Percentiles rank a stretch among this genome's conserved stretches.
Conservation (phyloP, 2,113 vertebrate genomes). For the Coturnix japonica region DNA sequence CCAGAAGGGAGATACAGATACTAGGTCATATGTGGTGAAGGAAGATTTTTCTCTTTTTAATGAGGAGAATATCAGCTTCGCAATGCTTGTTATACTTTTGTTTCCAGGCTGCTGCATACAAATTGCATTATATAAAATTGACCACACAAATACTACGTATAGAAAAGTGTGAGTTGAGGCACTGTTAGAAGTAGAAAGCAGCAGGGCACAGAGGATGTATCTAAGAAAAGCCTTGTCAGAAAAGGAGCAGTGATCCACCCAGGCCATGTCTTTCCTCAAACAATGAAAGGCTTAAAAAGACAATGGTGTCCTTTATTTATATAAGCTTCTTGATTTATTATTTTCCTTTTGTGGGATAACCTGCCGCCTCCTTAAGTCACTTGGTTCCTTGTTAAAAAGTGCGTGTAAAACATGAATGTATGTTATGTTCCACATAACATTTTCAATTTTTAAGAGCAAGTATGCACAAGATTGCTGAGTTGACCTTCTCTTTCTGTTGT, state of each 20-base stretch:
- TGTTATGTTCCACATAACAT: not conserved
- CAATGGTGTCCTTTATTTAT: not conserved
- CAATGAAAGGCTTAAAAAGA: not conserved
- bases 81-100: not conserved
- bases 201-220: not conserved
- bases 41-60: slow-evolving; percentile 48
- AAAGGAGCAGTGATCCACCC: not conserved
- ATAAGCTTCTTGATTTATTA: not conserved
- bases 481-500: not conserved
- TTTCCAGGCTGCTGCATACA: slow-evolving; percentile 18
- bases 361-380: not conserved
- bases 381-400: not conserved
- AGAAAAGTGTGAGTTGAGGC: not conserved
- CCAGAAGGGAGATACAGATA: not conserved
- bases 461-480: not conserved
- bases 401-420: not conserved
- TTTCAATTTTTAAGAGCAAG: not conserved
- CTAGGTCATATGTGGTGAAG: not conserved
- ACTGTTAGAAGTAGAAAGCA: not conserved
- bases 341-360: not conserved
- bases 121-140: not conserved
- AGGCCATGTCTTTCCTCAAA: not conserved
- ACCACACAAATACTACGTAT: not conserved
- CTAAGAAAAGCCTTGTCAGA: not conserved
- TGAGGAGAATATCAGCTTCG: slow-evolving; percentile 20